Evolutionary conservation across 2,888 invertebrate species (phyloP), one percentile per base, ranked within the genome.

Genomic region (Megamerina dolium): DNA sequence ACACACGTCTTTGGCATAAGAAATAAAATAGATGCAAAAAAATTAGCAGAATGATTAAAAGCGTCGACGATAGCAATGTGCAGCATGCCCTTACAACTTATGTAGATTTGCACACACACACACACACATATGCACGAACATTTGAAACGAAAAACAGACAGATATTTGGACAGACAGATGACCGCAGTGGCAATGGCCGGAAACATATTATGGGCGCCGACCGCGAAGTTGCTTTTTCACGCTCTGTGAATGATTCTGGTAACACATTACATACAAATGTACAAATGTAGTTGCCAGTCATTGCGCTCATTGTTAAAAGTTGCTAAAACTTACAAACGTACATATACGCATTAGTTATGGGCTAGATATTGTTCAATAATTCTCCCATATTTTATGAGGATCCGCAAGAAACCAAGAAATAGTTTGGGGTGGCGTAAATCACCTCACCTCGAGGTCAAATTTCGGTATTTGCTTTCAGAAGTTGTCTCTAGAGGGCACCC

Each of bases 191-290:
- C 41, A 21, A 13, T 41, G 50, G 56, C 58, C 61, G 61, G 63
- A 61, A 64, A 56, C 54, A 43, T 59, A 61, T 63, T 63, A 57
- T 56, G 49, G 46, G 53, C 45, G 37, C 19, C 41, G 44, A 46
- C 35, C 37, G 40, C 43, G 27, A 32, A 30, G 20, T 18, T 37
- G 42, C 33, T 42, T 43, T 58, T 62, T 64, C 63, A 64, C 61
- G 64, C 59, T 57, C 51, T 36, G 47, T 48, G 44, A 45, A 49
- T 52, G 46, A 41, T 37, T 45, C 40, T 38, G 27, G 31, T 36
- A 37, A 40, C 37, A 43, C 43, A 49, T 45, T 49, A 43, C 20
- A 27, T 16, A n/a, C 16, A n/a, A n/a, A n/a, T n/a, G n/a, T 23
- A 23, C 26, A 23, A 9, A 23, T 23, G 26, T 23, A 23, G 26